These are phyloP conservation scores for Cololabis saira DNA, from an alignment of 2,113 vertebrate species.

Conservation along the genomic window DNA sequence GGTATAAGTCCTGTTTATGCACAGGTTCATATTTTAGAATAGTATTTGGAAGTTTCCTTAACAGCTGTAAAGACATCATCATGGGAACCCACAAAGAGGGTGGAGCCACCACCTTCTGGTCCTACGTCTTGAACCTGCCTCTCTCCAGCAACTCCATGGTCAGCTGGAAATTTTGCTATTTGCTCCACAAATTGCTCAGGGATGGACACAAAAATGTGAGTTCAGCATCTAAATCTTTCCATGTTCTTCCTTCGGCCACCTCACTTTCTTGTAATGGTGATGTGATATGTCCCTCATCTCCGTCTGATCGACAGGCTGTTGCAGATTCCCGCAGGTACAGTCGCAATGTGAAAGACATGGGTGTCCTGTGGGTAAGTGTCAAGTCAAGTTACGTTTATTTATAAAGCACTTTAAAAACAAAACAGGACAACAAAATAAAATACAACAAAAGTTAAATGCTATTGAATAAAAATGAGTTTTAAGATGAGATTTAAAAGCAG, in stretches of 20 bases:
- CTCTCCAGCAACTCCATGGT: conserved; percentile 92
- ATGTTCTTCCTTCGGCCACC: neutral
- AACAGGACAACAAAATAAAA: no score
- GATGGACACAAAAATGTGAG: conserved; percentile 90
- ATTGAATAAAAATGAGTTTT: no score
- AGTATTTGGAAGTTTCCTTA: conserved; percentile 74
- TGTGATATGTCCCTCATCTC: neutral
- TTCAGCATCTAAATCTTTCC: neutral
- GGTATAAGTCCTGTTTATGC: neutral
- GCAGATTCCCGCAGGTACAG: conserved; percentile 59
- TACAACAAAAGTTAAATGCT: no score
- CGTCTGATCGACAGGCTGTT: conserved; percentile 38
- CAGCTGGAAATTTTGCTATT: conserved; percentile 98
- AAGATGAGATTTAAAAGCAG: no score
- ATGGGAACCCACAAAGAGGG: conserved; percentile 93
- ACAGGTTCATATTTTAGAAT: neutral
- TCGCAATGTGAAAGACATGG: conserved; percentile 67
- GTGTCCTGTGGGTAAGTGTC: conserved; percentile 71
- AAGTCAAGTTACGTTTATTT: neutral
- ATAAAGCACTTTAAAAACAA: no score
- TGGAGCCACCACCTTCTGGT: conserved; percentile 94
- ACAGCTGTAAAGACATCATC: conserved; percentile 80
- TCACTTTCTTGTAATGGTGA: neutral
- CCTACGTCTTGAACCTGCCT: conserved; percentile 87
- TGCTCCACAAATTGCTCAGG: conserved; percentile 94